Conservation (phyloP, 2,113 vertebrate species). For the Prunella himalayana region DNA sequence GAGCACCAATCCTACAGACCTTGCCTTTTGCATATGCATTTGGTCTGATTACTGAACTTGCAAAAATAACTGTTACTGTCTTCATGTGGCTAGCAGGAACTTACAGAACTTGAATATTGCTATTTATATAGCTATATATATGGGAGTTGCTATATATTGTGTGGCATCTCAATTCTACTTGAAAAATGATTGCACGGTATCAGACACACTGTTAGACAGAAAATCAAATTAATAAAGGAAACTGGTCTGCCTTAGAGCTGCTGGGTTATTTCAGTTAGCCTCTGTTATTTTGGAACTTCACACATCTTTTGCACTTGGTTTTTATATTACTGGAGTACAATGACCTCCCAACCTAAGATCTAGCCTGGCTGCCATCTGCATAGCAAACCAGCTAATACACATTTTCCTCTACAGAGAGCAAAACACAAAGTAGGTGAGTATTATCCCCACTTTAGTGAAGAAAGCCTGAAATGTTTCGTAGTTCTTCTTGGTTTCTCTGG, state of each 20-base stretch:
- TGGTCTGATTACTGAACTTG: constrained; percentile 13
- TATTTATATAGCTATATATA: background rate
- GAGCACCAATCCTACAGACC: background rate
- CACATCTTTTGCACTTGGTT: background rate
- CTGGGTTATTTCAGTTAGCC: background rate
- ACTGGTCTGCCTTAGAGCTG: background rate
- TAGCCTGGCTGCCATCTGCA: background rate
- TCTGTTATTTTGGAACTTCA: background rate
- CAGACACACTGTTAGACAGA: background rate
- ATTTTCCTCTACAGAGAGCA: background rate
- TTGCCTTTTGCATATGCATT: background rate
- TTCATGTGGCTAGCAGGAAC: background rate
- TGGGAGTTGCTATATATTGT: background rate
- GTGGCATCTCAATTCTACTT: background rate
- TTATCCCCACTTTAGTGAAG: background rate
- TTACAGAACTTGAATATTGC: background rate
- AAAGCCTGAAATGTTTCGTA: background rate
- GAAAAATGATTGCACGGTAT: background rate
- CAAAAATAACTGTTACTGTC: background rate
- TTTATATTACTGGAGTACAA: background rate
- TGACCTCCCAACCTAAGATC: background rate
- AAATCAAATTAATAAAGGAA: background rate
- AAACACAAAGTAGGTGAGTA: background rate
- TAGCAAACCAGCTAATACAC: background rate
- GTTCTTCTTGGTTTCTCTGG: background rate